Evolutionary conservation across 2,888 invertebrate genomes (phyloP).

Genomic region (Hecatera dysodea): DNA sequence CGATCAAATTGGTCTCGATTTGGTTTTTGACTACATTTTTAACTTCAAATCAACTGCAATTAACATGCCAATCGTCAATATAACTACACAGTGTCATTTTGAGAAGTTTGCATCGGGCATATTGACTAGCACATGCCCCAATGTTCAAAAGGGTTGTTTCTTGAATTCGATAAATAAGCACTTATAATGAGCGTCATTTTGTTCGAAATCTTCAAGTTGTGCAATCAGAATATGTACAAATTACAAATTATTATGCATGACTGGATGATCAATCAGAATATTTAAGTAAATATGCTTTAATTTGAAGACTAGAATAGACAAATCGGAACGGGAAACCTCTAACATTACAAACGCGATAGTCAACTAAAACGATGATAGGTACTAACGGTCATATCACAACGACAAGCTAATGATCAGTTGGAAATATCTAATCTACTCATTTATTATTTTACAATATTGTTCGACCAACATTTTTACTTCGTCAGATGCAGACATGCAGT

Average conservation of each 20-base stretch:
- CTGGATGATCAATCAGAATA: constrained; percentile 71
- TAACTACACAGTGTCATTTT: constrained; percentile 25
- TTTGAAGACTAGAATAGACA: constrained; percentile 82
- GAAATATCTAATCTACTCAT: constrained; percentile 41
- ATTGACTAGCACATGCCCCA: constrained; percentile 51
- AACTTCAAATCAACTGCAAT: constrained; percentile 83
- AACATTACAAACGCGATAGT: constrained; percentile 59
- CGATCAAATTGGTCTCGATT: constrained; percentile 38
- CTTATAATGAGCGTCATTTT: constrained; percentile 44
- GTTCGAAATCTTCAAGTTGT: constrained; percentile 76
- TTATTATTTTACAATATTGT: constrained; percentile 36
- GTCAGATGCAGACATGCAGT: constrained; percentile 22
- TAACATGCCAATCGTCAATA: constrained; percentile 58
- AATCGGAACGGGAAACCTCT: constrained; percentile 69
- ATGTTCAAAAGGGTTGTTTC: constrained; percentile 25
- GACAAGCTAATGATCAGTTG: constrained; percentile 55
- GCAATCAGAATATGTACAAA: constrained; percentile 86
- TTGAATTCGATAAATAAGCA: constrained; percentile 46
- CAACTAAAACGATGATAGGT: constrained; percentile 64
- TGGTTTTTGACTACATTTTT: constrained; percentile 54
- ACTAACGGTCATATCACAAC: constrained; percentile 64
- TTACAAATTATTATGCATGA: constrained; percentile 79
- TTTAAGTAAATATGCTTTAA: constrained; percentile 74
- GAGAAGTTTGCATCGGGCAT: constrained; percentile 32
- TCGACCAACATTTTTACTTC: constrained; percentile 35